Evolutionary conservation across 2,797 vertebrate genomes (phyloP).

Genomic region (Trichosurus vulpecula): DNA sequence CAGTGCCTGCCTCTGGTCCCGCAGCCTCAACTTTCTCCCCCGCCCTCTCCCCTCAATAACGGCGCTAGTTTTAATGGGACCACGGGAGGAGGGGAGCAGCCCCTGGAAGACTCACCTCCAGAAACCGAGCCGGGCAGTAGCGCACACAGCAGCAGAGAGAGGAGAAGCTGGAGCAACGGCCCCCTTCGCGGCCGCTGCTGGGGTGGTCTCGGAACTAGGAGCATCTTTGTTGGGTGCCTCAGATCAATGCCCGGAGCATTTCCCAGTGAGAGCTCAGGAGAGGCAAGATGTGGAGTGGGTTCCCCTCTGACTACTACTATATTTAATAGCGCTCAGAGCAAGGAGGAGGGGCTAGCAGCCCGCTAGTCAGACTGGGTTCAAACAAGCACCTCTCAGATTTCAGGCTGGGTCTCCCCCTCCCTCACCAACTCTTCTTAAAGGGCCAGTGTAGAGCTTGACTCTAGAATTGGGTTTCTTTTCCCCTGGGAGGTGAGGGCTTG

Average conservation of each 20-base stretch:
- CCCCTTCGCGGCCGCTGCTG: background rate
- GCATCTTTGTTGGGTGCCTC: background rate
- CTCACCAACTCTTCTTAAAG: slow-evolving; percentile 68
- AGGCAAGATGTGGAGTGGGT: background rate
- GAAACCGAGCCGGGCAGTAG: background rate
- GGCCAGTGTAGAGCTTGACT: slow-evolving; percentile 36
- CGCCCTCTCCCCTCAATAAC: background rate
- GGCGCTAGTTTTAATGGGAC: background rate
- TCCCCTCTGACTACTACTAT: background rate
- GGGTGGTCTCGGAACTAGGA: background rate
- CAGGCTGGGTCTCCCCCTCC: slow-evolving; percentile 53
- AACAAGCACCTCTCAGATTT: slow-evolving; percentile 58
- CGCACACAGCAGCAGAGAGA: background rate
- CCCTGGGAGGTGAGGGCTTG: background rate
- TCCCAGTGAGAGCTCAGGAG: background rate
- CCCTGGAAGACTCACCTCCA: background rate
- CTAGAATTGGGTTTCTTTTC: background rate
- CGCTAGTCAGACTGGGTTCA: background rate
- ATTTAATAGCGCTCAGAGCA: background rate
- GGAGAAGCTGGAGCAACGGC: background rate
- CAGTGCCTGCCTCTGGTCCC: background rate
- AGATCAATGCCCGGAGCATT: background rate
- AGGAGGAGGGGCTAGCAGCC: background rate
- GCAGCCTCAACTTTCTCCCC: background rate
- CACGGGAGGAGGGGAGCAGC: background rate